Base-by-base conservation (phyloP, 2,888 invertebrate genomes). In the Spicauda simplicius region DNA sequence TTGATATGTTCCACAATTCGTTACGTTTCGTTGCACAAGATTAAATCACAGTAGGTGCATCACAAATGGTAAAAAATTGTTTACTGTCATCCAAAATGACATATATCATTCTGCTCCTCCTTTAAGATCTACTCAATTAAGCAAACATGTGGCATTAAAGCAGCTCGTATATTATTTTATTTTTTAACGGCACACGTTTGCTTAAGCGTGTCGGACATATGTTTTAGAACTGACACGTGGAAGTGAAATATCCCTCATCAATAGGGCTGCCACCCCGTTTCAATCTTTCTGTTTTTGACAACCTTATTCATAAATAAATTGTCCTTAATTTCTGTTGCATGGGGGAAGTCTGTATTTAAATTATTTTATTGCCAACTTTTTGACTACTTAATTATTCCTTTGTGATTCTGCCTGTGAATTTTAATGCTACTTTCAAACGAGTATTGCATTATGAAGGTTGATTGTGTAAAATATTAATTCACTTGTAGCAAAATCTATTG, bases 281-380 rank as follows among this genome's bases (percentile, higher is more conserved):
- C 16, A 50, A 33, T 65, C 70, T 70, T 79, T 77, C 83, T 88
- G 88, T 69, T 76, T 77, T 74, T 87, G 89, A 88, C 88, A 87
- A 76, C 86, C 83, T 81, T 84, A 82, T 77, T 81, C 76, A 76
- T 75, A 77, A 80, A 85, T 81, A 80, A 78, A 75, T 71, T 71
- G 72, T 72, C 72, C 76, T 53, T 69, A 77, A 78, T 79, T 78
- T 37, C 70, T 65, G 71, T 70, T 71, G 72, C 74, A 64, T 67
- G 66, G 37, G 71, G 72, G 69, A 70, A 75, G 76, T 73, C 76
- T 66, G 65, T 33, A 10, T 8, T 33, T 71, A 57, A 61, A 60
- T n/a, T 53, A 33, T 18, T 60, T 60, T 50, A 37, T 56, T 50
- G 33, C 33, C 33, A 48, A 48, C 55, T 19, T 66, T 59, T 37